phyloP scores from a whole-genome alignment of 2,888 invertebrate species.

The Dryocosmus kuriphilus region DNA sequence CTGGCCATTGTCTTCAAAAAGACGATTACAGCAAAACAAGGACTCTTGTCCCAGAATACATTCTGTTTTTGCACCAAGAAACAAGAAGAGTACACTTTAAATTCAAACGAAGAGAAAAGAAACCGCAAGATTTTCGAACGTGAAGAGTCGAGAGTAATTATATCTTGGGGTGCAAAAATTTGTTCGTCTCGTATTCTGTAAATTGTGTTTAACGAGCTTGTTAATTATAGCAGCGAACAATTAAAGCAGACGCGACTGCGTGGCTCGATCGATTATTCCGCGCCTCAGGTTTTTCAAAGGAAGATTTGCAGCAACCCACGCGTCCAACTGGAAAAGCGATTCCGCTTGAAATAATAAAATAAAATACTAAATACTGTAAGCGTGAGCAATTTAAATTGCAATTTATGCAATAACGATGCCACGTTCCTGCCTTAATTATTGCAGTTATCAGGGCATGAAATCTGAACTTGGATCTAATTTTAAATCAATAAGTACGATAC shows the following conservation, averaged over 20 bases:
- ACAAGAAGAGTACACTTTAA: background rate
- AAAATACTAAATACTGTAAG: background rate
- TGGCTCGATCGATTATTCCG: conserved; percentile 28
- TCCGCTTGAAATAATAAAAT: background rate
- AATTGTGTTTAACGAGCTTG: conserved; percentile 66
- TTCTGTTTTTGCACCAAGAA: background rate
- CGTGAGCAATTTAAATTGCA: background rate
- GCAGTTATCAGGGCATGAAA: conserved; percentile 3
- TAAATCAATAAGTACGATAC: background rate
- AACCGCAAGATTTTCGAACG: background rate
- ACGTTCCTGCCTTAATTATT: background rate
- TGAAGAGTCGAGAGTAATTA: conserved; percentile 1
- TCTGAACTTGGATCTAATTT: background rate
- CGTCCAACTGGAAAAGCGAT: conserved; percentile 10
- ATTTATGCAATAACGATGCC: background rate
- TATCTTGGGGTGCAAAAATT: background rate
- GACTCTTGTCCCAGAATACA: no score
- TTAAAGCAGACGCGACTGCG: conserved; percentile 45
- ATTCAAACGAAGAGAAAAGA: background rate
- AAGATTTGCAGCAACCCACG: conserved; percentile 1
- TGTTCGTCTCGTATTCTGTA: conserved; percentile 28
- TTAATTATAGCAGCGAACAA: conserved; percentile 58
- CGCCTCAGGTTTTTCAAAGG: background rate
- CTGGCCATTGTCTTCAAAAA: background rate
- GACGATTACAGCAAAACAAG: no score